Evolutionary conservation across 1,140 invertebrate species (phyloP).

Genomic region (Bombus soroeensis): DNA sequence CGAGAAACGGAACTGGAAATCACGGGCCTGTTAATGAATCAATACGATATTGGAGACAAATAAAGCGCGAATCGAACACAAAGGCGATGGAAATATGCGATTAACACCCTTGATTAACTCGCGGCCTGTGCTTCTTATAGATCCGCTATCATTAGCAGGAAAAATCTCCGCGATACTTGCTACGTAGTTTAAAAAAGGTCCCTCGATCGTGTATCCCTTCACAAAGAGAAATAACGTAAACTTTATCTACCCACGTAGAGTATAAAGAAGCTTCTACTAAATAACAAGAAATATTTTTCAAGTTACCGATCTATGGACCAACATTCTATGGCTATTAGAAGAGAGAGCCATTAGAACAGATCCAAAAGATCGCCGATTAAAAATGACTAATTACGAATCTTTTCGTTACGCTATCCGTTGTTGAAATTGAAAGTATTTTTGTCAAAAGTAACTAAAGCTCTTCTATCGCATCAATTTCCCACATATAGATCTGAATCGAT

Average conservation of each 20-base stretch:
- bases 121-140: background rate
- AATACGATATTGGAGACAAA: background rate
- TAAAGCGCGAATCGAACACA: background rate
- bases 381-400: background rate
- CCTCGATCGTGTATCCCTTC: background rate
- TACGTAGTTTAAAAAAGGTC: background rate
- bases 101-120: background rate
- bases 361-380: background rate
- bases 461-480: background rate
- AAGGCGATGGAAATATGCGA: background rate
- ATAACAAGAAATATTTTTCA: background rate
- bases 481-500: background rate
- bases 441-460: background rate
- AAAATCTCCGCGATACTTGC: background rate
- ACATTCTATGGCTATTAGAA: background rate
- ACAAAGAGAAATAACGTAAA: background rate
- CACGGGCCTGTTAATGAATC: too few species aligned
- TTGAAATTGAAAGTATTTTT: background rate
- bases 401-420: background rate
- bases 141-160: background rate
- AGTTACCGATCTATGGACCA: background rate
- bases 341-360: background rate
- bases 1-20: constrained; percentile 4
- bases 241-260: background rate
- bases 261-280: background rate